Evolutionary conservation across 1,140 invertebrate genomes (phyloP), one percentile per base, ranked within the genome.

Genomic region (Procambarus virginalis): DNA sequence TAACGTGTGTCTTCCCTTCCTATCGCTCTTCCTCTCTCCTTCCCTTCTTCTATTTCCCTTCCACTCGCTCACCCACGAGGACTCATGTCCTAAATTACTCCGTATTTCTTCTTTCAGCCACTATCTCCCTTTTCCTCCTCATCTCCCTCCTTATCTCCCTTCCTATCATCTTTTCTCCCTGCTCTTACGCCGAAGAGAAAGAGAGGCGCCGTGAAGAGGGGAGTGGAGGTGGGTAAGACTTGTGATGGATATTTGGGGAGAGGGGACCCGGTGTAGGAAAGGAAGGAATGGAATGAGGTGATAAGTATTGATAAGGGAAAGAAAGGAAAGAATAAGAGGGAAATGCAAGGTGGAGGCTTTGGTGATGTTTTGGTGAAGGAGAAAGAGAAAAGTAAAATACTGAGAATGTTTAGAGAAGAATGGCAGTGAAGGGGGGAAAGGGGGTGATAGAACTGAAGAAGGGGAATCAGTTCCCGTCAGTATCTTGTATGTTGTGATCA

Each of bases 41-140:
- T 82, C 79, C 55, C 79, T 55, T 9, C 49, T 49, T 55, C 79
- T 55, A 17, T 81, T 34, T 81, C 79, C 55, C 79, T 55, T 49
- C 17, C 48, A 55, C 3, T 55, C 48, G 51, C 48, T 55, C 79
- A 55, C 14, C 51, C 78, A 20, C 20, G 2, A 2, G 2, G 5
- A 49, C 14, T 80, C 78, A 20, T 3, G 17, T 48, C 48, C 55
- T 58, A 34, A 34, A 34, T 58, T 58, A 58, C 55, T 12, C 55
- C 1, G 8, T 58, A 8, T 58, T 58, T 58, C 55, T 58, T 12
- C 55, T 6, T 12, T 58, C 34, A 34, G 8, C 55, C 55, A 9
- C 55, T 58, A 8, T 9, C 55, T 58, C 55, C 55, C 55, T 58
- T 58, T 12, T 58, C 55, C 12, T 12, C 55, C 55, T 58, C 55